A percentile compares a stretch with the other conserved stretches of the same genome.
These are phyloP conservation scores for Mobula hypostoma DNA, from an alignment of 2,113 vertebrate genomes.

Conservation along the genomic window DNA sequence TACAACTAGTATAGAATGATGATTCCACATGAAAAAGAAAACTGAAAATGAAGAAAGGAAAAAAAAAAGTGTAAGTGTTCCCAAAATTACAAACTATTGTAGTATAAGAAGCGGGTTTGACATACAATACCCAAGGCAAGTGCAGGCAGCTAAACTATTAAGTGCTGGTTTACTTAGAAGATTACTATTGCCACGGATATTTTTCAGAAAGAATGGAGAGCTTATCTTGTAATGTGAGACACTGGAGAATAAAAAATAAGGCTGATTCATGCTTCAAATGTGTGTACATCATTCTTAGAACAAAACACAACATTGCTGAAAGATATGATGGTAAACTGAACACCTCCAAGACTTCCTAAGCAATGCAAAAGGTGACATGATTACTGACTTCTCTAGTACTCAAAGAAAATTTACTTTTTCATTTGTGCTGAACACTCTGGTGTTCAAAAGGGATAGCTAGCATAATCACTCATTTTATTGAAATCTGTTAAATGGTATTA, in stretches of 20 bases:
- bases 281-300: neutral
- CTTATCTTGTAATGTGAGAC: neutral
- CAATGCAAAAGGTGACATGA: neutral
- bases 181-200: neutral
- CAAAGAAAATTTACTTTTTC: neutral
- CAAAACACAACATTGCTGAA: neutral
- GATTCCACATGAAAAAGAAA: neutral
- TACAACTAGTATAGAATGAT: neutral
- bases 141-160: neutral
- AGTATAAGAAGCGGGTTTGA: neutral
- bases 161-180: neutral
- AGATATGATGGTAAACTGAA: neutral
- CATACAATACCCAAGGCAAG: neutral
- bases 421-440: neutral
- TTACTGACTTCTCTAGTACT: conserved; percentile 1
- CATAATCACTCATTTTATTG: neutral
- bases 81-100: neutral
- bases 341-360: neutral
- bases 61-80: neutral
- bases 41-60: neutral
- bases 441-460: neutral
- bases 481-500: neutral
- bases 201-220: neutral
- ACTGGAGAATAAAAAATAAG: neutral
- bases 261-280: neutral